A percentile compares a stretch with the other conserved stretches of the same genome.
Conservation (phyloP, 1,140 invertebrate genomes). For the Papilio dardanus region DNA sequence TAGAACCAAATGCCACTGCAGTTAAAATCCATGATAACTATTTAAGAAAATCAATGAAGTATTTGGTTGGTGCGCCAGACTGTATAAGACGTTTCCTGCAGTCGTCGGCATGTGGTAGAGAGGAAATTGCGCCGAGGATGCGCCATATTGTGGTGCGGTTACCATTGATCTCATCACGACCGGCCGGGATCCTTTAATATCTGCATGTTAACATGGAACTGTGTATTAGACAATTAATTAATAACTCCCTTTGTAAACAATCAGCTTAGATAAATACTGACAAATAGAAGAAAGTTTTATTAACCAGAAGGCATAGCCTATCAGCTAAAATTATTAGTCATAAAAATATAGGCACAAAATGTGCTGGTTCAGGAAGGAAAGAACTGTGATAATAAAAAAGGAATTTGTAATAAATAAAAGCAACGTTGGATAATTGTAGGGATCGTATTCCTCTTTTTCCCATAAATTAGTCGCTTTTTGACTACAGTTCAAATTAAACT, state of each 20-base stretch:
- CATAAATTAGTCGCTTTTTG: neutral
- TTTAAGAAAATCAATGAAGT: conserved; percentile 1
- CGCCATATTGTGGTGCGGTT: conserved; percentile 32
- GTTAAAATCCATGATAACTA: too few species aligned
- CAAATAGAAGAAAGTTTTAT: too few species aligned
- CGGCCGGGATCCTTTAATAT: neutral
- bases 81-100: conserved; percentile 20
- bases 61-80: neutral
- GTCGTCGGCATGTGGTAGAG: conserved; percentile 14
- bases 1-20: too few species aligned
- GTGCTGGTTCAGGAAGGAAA: too few species aligned
- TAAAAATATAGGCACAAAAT: too few species aligned
- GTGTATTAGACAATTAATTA: neutral
- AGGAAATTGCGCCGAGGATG: conserved; percentile 24
- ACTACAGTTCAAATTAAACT: neutral
- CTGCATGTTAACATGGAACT: neutral
- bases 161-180: conserved; percentile 1
- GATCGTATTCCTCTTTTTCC: neutral
- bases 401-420: too few species aligned
- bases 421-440: too few species aligned
- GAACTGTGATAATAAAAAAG: too few species aligned
- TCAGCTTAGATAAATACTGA: too few species aligned
- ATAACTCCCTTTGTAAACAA: neutral
- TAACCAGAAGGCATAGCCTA: too few species aligned
- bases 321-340: too few species aligned